Evolutionary conservation across 2,888 invertebrate genomes (phyloP), one percentile per base, ranked within the genome.

Genomic region (Thera britannica): DNA sequence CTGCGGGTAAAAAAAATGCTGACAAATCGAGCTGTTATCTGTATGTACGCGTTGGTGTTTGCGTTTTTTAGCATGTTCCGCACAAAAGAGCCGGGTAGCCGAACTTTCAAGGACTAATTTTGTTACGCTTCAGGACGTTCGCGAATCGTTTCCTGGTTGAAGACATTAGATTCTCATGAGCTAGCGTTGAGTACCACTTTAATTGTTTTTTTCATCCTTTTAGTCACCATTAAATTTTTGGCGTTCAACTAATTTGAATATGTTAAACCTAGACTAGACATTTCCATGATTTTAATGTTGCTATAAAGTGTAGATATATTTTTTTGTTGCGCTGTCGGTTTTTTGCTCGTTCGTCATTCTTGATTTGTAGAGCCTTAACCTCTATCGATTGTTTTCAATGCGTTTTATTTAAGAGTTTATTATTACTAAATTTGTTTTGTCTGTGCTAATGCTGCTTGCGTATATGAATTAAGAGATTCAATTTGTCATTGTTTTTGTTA

Each of bases 401-500:
- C 75, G 80, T 77, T 82, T 80, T 76, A 70, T 61, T 71, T 77
- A 75, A 44, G 67, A 72, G 77, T 79, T 81, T 78, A 78, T 75
- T 74, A 56, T 56, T 70, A 78, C 78, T 82, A 77, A 77, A 76
- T 77, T 34, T 78, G 74, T 82, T 79, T 73, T 65, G 75, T 73
- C 77, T 76, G 75, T 78, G 77, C 55, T 56, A 73, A 57, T 38
- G 55, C 49, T 62, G 58, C 78, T 68, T 74, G 77, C 78, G 78
- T 82, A 83, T 81, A 79, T 81, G 81, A 86, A 86, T 86, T 86
- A 85, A 80, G 79, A 77, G 75, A 83, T 84, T 87, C 83, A 88
- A 89, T 91, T 90, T 88, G 84, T 92, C 87, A 86, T 79, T 79
- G 80, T 90, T 90, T 90, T 91, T 90, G 84, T 82, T 75, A 73